Conservation (phyloP, 2,113 vertebrate species). For the Lates calcarifer region DNA sequence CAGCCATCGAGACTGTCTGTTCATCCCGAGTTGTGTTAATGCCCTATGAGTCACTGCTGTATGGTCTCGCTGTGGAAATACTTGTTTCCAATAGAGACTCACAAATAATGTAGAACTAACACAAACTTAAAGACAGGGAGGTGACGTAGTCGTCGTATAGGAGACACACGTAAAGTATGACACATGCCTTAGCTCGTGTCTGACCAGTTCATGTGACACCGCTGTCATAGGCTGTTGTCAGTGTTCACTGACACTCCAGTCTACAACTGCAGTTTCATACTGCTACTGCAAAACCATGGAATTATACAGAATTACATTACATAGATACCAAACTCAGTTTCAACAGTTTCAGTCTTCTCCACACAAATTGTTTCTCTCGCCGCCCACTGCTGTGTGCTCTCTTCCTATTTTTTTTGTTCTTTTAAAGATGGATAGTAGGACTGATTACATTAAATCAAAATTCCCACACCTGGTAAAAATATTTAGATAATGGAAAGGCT, state of each 20-base stretch:
- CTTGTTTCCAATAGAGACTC: slow-evolving; percentile 11
- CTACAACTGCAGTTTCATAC: background rate
- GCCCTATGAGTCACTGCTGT: slow-evolving; percentile 44
- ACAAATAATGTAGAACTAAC: background rate
- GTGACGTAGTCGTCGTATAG: slow-evolving; percentile 3
- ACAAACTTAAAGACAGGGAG: slow-evolving; percentile 1
- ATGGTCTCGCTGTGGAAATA: slow-evolving; percentile 44
- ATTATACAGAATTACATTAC: background rate
- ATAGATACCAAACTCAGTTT: background rate
- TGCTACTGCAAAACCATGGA: background rate
- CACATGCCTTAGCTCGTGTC: background rate
- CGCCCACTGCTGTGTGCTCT: background rate
- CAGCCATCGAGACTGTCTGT: slow-evolving; percentile 39
- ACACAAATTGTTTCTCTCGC: background rate
- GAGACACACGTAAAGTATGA: slow-evolving; percentile 1
- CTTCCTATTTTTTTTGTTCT: background rate
- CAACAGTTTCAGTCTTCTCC: background rate
- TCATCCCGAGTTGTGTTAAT: slow-evolving; percentile 26
- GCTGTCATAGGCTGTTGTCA: background rate
- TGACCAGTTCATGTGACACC: background rate
- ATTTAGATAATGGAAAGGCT: background rate
- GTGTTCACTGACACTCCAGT: background rate
- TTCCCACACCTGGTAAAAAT: background rate
- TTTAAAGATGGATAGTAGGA: background rate
- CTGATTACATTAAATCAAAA: background rate